Evolutionary conservation across 2,888 invertebrate species (phyloP).

Genomic region (Diarsia mendica): DNA sequence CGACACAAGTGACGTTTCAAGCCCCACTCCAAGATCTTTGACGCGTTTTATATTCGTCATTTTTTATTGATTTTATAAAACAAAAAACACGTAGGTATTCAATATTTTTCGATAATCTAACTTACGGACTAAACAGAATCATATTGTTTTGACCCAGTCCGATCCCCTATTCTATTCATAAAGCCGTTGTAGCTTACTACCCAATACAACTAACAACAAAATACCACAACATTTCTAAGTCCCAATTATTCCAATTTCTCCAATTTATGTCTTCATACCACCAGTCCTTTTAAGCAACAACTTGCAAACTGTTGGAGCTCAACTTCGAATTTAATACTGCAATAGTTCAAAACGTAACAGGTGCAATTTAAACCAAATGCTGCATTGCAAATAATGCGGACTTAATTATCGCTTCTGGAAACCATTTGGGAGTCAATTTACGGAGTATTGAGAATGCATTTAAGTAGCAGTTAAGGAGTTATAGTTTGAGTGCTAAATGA

Average conservation of each 20-base stretch:
- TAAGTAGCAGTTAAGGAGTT: slow-evolving; percentile 21
- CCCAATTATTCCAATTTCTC: slow-evolving; percentile 26
- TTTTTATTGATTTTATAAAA: too few species aligned
- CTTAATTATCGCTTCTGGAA: slow-evolving; percentile 45
- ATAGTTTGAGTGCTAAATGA: not conserved
- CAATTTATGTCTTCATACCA: slow-evolving; percentile 27
- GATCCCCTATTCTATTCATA: too few species aligned
- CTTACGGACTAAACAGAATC: too few species aligned
- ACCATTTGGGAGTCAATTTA: slow-evolving; percentile 36
- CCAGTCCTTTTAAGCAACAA: slow-evolving; percentile 17
- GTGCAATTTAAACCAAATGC: slow-evolving; percentile 39
- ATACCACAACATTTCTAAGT: not conserved
- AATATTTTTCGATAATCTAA: too few species aligned
- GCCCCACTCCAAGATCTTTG: too few species aligned
- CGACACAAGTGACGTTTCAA: too few species aligned
- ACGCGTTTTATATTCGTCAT: too few species aligned
- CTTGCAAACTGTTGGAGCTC: slow-evolving; percentile 33
- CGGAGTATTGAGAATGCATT: slow-evolving; percentile 34
- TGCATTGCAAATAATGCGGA: slow-evolving; percentile 46
- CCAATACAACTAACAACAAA: slow-evolving; percentile 1
- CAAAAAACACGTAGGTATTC: too few species aligned
- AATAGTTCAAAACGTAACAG: slow-evolving; percentile 54
- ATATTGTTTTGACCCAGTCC: too few species aligned
- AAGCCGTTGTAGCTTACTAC: not conserved
- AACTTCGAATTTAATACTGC: slow-evolving; percentile 47